Conservation (phyloP, 2,888 invertebrate species). For the Lamproptera curius region DNA sequence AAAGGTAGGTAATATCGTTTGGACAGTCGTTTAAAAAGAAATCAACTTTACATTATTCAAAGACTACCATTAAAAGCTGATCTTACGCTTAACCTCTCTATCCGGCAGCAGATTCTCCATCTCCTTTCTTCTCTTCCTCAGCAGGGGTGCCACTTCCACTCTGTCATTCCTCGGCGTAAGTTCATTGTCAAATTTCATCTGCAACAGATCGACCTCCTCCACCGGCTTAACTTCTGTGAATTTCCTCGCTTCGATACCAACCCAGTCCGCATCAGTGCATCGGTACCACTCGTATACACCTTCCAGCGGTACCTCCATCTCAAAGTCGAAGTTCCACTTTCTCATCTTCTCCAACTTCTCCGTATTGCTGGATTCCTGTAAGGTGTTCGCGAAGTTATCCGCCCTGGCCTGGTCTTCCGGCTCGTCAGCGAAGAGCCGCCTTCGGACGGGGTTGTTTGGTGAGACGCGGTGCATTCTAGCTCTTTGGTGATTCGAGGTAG, state of each 20-base stretch:
- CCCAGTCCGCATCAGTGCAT: conserved; percentile 35
- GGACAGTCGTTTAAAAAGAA: conserved; percentile 5
- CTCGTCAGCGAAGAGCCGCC: conserved; percentile 55
- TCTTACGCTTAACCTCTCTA: conserved; percentile 40
- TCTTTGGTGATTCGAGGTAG: conserved; percentile 43
- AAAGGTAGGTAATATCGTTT: too few species aligned
- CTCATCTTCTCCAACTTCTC: conserved; percentile 44
- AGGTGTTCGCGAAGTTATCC: conserved; percentile 46
- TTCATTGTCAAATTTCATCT: conserved; percentile 39
- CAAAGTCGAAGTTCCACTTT: conserved; percentile 79
- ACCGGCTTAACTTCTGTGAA: conserved; percentile 14
- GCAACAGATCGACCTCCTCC: conserved; percentile 26
- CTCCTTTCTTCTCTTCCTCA: conserved; percentile 36
- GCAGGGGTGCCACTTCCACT: conserved; percentile 28
- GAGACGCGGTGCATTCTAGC: conserved; percentile 41
- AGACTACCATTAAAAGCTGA: conserved; percentile 32
- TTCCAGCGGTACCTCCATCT: conserved; percentile 55
- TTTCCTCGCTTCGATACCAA: conserved; percentile 31
- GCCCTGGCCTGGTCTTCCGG: conserved; percentile 42
- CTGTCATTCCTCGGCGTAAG: conserved; percentile 41
- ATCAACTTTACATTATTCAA: not conserved
- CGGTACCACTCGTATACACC: conserved; percentile 71
- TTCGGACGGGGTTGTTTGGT: conserved; percentile 44
- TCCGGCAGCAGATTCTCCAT: conserved; percentile 22
- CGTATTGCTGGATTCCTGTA: conserved; percentile 40